These are phyloP conservation scores for Lasioglossum villosulum DNA, from an alignment of 2,888 invertebrate genomes.

Conservation along the genomic window DNA sequence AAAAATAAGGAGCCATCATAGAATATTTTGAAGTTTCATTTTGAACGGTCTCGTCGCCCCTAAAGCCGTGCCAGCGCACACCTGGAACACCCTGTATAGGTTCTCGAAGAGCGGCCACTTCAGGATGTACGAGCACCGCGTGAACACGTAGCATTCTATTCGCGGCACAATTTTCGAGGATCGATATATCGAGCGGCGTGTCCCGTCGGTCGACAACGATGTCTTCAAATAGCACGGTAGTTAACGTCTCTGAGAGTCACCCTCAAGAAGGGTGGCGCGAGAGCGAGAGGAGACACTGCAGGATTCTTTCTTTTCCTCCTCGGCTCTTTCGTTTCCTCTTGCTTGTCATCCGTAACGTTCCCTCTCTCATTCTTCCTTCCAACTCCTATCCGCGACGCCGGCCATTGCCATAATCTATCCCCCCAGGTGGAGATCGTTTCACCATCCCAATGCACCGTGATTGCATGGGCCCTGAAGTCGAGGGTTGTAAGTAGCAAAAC, in stretches of 20 bases:
- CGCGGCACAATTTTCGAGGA: constrained; percentile 81
- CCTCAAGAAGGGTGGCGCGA: constrained; percentile 49
- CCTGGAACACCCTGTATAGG: constrained; percentile 33
- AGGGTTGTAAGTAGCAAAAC: background rate
- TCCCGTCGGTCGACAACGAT: constrained; percentile 64
- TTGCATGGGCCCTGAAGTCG: background rate
- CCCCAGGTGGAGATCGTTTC: background rate
- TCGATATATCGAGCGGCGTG: constrained; percentile 81
- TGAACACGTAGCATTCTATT: constrained; percentile 76
- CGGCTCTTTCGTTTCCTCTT: constrained; percentile 45
- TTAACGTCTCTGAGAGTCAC: constrained; percentile 66
- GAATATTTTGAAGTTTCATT: background rate
- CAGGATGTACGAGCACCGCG: constrained; percentile 65
- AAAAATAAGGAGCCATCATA: background rate
- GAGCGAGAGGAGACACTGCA: constrained; percentile 47
- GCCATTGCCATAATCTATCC: background rate
- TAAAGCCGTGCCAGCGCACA: background rate
- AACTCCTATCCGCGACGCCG: background rate
- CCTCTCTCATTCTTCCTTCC: constrained; percentile 14
- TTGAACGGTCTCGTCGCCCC: background rate
- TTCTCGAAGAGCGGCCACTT: constrained; percentile 75
- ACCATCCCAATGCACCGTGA: background rate
- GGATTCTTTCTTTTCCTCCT: constrained; percentile 42
- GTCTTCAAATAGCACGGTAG: constrained; percentile 73
- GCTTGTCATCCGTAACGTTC: constrained; percentile 44